Evolutionary conservation across 2,113 vertebrate species (phyloP), one percentile per base, ranked within the genome.

Genomic region (Antigone vipio): DNA sequence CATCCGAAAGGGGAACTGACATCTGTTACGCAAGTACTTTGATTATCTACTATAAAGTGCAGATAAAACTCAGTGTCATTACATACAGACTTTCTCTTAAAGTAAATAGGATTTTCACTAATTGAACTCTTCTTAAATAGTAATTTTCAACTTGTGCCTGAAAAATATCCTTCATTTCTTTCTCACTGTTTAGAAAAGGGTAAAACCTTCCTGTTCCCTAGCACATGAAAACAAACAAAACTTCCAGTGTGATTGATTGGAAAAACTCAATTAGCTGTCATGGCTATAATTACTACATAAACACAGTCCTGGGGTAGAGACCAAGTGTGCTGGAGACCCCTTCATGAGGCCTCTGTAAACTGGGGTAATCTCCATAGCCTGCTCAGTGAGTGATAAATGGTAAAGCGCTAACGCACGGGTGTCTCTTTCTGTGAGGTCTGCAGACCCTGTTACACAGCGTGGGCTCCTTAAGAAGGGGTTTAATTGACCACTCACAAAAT

Each of bases 251-350:
- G 97, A 97, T 97, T 92, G 97, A 97, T 97, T 95, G 83, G 78
- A 92, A 96, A 96, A 96, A 91, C 95, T 94, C 95, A 97, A 93
- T 96, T 97, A 96, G 88, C 94, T 92, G 82, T 88, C 97, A 89
- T 71, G 92, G 92, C 89, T 96, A 95, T 96, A 96, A 97, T 97
- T 97, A 96, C 97, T 95, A 93, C 56, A 95, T 95, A 97, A 97
- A 97, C 95, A 97, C 15, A 86, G 92, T 84, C 42, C 87, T 86
- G 32, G 30, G 23, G 74, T 56, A 95, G 68, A 83, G 89, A 95
- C 89, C 88, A 95, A 97, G 88, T 89, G 94, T 73, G 44, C 59
- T 76, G n/a, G 79, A 83, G 75, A 95, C 83, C 69, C 80, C 62
- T 91, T 89, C 74, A 45, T 22, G 66, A 76, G 94, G 62, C 93